Percentiles rank a stretch among this genome's conserved stretches.
phyloP scores from a whole-genome alignment of 2,888 invertebrate species.

The Chironomus riparius region DNA sequence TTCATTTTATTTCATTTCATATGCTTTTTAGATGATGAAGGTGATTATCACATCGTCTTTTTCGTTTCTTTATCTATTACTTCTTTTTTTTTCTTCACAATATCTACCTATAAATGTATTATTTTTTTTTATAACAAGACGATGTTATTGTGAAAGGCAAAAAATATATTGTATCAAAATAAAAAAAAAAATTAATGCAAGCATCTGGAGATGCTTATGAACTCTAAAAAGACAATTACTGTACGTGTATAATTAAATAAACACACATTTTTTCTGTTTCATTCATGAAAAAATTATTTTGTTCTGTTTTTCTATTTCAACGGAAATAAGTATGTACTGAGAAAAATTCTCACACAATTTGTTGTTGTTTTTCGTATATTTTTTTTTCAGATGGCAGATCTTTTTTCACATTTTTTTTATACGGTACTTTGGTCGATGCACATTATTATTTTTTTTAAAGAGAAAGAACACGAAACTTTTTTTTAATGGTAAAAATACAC shows the following conservation, averaged over 20 bases:
- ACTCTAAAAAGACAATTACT: not conserved
- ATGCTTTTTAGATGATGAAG: not conserved
- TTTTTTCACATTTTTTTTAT: not conserved
- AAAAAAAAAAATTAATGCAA: too few species aligned
- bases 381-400: constrained; percentile 1
- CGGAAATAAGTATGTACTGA: not conserved
- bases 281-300: not conserved
- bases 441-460: not conserved
- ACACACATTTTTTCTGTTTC: not conserved
- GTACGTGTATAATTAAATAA: not conserved
- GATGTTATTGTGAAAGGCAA: too few species aligned
- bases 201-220: too few species aligned
- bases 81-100: not conserved
- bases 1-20: not conserved
- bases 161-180: too few species aligned
- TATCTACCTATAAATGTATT: too few species aligned
- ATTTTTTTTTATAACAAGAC: too few species aligned
- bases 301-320: not conserved
- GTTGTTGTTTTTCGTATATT: not conserved
- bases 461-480: not conserved
- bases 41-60: not conserved
- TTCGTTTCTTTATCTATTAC: not conserved
- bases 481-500: not conserved
- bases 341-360: not conserved
- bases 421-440: not conserved